These are phyloP conservation scores for Rhombomys opimus DNA, from an alignment of 2,113 vertebrate species.

Conservation along the genomic window DNA sequence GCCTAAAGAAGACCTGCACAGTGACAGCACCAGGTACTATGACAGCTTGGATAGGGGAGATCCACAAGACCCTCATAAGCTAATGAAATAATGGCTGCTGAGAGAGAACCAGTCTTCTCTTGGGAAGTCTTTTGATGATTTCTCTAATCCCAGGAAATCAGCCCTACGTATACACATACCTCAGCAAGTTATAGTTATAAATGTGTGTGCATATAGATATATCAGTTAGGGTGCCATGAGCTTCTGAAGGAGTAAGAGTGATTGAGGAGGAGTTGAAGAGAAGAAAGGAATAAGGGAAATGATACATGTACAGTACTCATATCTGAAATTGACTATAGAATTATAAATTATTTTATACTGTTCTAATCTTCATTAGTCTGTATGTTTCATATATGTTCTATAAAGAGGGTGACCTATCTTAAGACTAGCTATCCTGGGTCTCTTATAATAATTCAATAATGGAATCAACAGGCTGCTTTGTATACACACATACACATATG, in stretches of 20 bases:
- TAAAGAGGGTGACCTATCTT: too few species aligned
- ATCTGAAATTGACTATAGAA: neutral
- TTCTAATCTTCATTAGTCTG: neutral
- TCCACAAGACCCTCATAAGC: neutral
- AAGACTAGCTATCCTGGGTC: neutral
- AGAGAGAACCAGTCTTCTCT: neutral
- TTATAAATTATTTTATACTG: neutral
- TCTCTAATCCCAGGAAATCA: neutral
- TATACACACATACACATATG: neutral
- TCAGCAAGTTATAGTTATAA: neutral
- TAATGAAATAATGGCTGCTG: neutral
- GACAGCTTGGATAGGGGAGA: too few species aligned
- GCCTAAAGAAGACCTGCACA: neutral
- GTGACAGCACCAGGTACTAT: rapidly evolving
- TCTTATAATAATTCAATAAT: neutral
- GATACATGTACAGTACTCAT: neutral
- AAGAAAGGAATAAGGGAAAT: neutral
- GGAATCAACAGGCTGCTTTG: neutral
- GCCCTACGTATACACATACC: neutral
- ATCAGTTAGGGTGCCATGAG: neutral
- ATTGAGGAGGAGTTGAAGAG: neutral
- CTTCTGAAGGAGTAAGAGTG: neutral
- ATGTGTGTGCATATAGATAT: neutral
- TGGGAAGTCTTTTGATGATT: neutral
- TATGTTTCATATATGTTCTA: too few species aligned